phyloP scores from a whole-genome alignment of 1,140 invertebrate genomes.

The Eumaeus atala region DNA sequence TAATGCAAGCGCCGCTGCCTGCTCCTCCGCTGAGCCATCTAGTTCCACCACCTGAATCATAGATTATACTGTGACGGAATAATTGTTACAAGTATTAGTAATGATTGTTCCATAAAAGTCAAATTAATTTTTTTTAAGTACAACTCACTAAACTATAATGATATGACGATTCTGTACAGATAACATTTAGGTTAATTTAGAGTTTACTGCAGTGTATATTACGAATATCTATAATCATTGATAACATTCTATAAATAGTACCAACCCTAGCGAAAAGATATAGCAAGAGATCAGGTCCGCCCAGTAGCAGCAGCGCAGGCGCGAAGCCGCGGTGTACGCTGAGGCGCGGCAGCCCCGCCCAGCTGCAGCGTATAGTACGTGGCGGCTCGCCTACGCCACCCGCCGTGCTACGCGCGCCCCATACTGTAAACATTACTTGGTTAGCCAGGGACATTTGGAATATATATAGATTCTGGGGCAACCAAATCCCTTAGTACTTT shows the following conservation, averaged over 20 bases:
- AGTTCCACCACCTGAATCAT: slow-evolving; percentile 75
- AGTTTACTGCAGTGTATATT: too few species aligned
- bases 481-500: too few species aligned
- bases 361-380: slow-evolving; percentile 46
- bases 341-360: slow-evolving; percentile 52
- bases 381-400: slow-evolving; percentile 41
- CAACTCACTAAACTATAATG: too few species aligned
- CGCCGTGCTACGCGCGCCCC: slow-evolving; percentile 28
- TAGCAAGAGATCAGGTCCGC: slow-evolving; percentile 76
- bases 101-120: too few species aligned
- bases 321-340: slow-evolving; percentile 70
- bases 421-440: slow-evolving; percentile 29
- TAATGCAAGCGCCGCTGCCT: slow-evolving; percentile 75
- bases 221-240: too few species aligned
- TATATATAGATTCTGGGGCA: too few species aligned
- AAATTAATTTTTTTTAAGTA: too few species aligned
- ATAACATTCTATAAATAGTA: not conserved
- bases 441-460: slow-evolving; percentile 1
- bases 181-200: too few species aligned
- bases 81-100: too few species aligned
- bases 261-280: slow-evolving; percentile 78
- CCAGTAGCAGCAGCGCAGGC: slow-evolving; percentile 74
- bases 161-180: too few species aligned
- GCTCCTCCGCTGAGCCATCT: slow-evolving; percentile 72
- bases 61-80: too few species aligned